These are phyloP conservation scores for Hyla sarda DNA, from an alignment of 2,113 vertebrate genomes.

Conservation along the genomic window DNA sequence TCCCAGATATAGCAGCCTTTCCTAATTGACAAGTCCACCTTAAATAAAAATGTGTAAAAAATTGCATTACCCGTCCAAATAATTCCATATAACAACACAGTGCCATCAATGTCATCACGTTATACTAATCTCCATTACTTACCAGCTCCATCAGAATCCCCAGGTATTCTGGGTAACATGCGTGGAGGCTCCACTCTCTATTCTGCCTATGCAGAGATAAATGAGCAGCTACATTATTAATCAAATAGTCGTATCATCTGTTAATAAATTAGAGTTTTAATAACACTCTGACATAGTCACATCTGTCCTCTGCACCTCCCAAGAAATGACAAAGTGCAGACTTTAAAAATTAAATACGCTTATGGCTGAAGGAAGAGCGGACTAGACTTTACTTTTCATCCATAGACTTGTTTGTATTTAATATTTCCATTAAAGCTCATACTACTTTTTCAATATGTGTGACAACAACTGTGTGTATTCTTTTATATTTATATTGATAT, in stretches of 20 bases:
- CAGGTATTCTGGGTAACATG: not conserved
- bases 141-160: not conserved
- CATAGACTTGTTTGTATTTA: not conserved
- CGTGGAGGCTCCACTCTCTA: not conserved
- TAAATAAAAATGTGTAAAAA: not conserved
- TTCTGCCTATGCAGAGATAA: conserved; percentile 9
- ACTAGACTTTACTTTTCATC: not conserved
- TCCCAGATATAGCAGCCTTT: not conserved
- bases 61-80: not conserved
- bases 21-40: not conserved
- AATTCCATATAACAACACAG: not conserved
- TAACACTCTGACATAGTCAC: conserved; percentile 44
- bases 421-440: not conserved
- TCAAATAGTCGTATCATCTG: conserved; percentile 34
- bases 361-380: not conserved
- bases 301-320: conserved; percentile 10
- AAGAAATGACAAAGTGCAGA: conserved; percentile 19
- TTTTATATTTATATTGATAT: too few species aligned
- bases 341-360: not conserved
- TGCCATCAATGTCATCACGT: not conserved
- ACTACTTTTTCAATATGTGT: too few species aligned
- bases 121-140: not conserved
- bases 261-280: conserved; percentile 51
- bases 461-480: too few species aligned
- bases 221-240: conserved; percentile 37